Base-by-base conservation (phyloP, 2,797 vertebrate genomes). In the Vipera ursinii region DNA sequence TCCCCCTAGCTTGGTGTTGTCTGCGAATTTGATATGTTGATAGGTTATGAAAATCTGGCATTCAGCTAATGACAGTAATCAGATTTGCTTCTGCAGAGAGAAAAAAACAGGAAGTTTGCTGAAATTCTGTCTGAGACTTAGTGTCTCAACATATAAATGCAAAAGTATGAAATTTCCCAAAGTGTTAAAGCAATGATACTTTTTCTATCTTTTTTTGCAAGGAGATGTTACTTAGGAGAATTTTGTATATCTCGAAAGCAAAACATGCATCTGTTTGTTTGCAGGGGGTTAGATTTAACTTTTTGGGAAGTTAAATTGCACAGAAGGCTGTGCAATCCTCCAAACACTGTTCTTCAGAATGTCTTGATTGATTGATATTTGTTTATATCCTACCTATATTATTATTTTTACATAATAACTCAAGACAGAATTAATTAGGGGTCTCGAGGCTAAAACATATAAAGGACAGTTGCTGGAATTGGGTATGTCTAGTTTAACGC, bases 61-160 rank as follows among this genome's bases (percentile, higher is more conserved):
- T 44, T 38, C 38, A 32, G 13, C 57, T 61, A 63, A 63, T 86
- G 22, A 26, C 32, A n/a, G 28, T 92, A 90, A 92, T 90, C 3
- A 86, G 78, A 90, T 87, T 90, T 28, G n/a, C 15, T 60, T 55
- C 24, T 56, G 60, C 32, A 87, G 73, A 92, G 61, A 48, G 38
- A 38, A 38, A 61, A 90, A 86, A 86, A 55, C 78, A 92, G 92
- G 60, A 86, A 90, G 65, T 90, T 38, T 6, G 24, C 53, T 89
- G 92, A 69, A 89, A 86, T 90, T 48, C 48, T 73, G 89, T 92
- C 65, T 24, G 51, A 92, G 78, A 20, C 59, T 90, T 82, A 56
- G 17, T 10, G 32, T 86, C 82, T 59, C 26, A 69, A 22, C 32
- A 44, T 59, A 87, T 87, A 22, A 55, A 87, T 51, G 61, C 60